Evolutionary conservation across 1,140 invertebrate genomes (phyloP), one percentile per base, ranked within the genome.

Genomic region (Dermatophagoides farinae): DNA sequence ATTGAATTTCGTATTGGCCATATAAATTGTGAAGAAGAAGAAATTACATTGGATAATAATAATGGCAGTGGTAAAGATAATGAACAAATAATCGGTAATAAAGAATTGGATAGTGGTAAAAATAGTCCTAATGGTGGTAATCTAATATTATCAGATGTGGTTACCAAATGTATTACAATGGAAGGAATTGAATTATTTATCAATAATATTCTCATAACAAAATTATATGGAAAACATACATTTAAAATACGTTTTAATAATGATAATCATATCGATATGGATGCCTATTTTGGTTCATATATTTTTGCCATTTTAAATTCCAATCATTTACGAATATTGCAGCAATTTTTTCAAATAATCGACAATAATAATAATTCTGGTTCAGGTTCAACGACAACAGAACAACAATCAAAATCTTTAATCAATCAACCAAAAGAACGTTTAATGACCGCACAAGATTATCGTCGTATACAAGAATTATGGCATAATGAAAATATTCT

Each of bases 171-270:
- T 11, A 6, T 60, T 9, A 60, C 40, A 8, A 2, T 62, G 0
- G 50, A 60, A 39, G 62, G 47, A 25, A 44, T 65, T 43, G 64
- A 65, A 55, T 44, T 65, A 6, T 49, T 59, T 12, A 50, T 65
- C 51, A 52, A 60, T 49, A 49, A 38, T n/a, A 23, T 16, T 1
- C 40, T n/a, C 0, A 54, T 65, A 1, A 64, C 43, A 23, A 54
- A 55, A 41, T 50, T 64, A 16, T 16, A 6, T 39, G 61, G 55
- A 22, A 58, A 47, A 22, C 61, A 65, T 53, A 50, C 23, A 12
- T 51, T 65, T 8, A 58, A 63, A 44, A n/a, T 65, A 6, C 60
- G 54, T n/a, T 43, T 57, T 12, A 31, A 64, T 25, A 57, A 47
- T 8, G 2, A 31, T 4, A 52, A 54, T 44, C 38, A 20, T 31